Conservation (phyloP, 2,113 vertebrate genomes). For the Lota lota region DNA sequence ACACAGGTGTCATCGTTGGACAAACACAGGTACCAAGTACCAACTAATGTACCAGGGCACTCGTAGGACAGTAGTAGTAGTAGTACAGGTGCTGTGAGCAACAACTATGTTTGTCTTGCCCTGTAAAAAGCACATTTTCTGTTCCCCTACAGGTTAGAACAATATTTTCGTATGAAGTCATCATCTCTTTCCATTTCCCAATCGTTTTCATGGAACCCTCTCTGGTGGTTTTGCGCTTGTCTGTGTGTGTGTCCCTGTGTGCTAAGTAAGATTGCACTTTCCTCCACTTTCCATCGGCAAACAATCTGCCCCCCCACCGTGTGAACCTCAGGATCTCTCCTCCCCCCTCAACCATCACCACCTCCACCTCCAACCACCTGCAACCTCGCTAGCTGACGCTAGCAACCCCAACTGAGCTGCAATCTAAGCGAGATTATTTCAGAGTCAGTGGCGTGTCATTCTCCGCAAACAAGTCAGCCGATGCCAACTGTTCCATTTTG, state of each 20-base stretch:
- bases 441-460: constrained; percentile 65
- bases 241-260: constrained; percentile 14
- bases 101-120: no score
- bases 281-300: constrained; percentile 30
- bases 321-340: constrained; percentile 47
- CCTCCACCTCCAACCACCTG: background rate
- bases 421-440: constrained; percentile 62
- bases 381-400: background rate
- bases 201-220: constrained; percentile 19
- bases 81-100: no score
- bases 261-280: constrained; percentile 29
- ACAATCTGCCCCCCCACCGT: constrained; percentile 10
- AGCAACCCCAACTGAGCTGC: constrained; percentile 45
- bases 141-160: constrained; percentile 22
- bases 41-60: no score
- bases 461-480: constrained; percentile 46
- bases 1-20: no score
- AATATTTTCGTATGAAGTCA: constrained; percentile 30
- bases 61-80: no score
- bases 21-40: no score
- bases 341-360: constrained; percentile 42
- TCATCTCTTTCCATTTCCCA: constrained; percentile 25
- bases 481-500: constrained; percentile 48
- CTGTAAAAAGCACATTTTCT: constrained; percentile 2
- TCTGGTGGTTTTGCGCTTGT: constrained; percentile 8